These are phyloP conservation scores for Panurus biarmicus DNA, from an alignment of 2,113 vertebrate species.

Conservation along the genomic window DNA sequence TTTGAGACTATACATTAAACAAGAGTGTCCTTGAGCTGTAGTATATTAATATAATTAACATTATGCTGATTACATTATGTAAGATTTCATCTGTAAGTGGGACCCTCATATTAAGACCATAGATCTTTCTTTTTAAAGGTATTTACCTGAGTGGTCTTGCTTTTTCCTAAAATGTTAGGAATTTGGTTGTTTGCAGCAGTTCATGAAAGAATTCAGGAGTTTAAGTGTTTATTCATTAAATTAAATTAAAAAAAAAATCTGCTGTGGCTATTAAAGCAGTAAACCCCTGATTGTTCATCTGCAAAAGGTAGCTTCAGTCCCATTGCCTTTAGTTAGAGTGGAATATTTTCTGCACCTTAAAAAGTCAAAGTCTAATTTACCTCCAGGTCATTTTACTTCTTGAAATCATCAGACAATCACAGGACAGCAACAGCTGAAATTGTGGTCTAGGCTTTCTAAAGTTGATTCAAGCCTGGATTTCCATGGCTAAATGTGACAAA, in stretches of 20 bases:
- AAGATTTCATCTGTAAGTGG: background rate
- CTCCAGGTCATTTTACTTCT: background rate
- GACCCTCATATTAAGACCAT: background rate
- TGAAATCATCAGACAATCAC: background rate
- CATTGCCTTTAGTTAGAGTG: background rate
- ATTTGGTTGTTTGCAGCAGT: background rate
- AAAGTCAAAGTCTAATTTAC: background rate
- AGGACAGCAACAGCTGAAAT: background rate
- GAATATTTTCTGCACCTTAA: background rate
- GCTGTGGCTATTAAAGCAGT: background rate
- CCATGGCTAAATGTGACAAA: background rate
- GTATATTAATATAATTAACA: background rate
- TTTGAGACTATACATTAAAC: background rate
- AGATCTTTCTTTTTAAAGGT: background rate
- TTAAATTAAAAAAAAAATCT: background rate
- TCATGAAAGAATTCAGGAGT: background rate
- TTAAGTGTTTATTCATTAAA: background rate
- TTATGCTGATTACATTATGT: background rate
- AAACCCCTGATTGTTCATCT: background rate
- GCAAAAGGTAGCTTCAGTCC: background rate
- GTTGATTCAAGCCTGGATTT: background rate
- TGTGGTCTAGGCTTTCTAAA: background rate
- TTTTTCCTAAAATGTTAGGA: background rate
- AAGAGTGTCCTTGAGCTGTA: background rate
- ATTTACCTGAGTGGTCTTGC: background rate